phyloP scores from a whole-genome alignment of 2,888 invertebrate genomes.

The Sericinus montela region DNA sequence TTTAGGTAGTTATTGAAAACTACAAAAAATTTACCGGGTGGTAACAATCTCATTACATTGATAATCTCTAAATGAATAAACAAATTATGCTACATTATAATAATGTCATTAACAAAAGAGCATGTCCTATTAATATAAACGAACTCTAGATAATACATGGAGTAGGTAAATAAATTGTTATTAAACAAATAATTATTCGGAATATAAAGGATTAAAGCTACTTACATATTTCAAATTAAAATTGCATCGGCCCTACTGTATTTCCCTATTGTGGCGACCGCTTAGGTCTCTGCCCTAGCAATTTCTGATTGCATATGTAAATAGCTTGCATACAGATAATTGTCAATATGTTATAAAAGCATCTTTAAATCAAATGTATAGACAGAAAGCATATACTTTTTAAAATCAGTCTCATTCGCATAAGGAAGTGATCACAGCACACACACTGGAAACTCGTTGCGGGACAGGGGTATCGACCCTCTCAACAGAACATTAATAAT shows the following conservation, averaged over 20 bases:
- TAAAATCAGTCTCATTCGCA: constrained; percentile 80
- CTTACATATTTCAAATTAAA: background rate
- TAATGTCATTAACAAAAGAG: constrained; percentile 70
- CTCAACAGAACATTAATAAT: constrained; percentile 65
- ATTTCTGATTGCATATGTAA: constrained; percentile 15
- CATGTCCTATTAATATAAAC: constrained; percentile 60
- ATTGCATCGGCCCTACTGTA: constrained; percentile 9
- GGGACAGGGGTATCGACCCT: constrained; percentile 66
- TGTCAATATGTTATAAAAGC: constrained; percentile 40
- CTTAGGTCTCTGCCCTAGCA: constrained; percentile 1
- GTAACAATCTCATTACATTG: constrained; percentile 74
- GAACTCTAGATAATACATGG: constrained; percentile 49
- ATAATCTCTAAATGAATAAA: constrained; percentile 69
- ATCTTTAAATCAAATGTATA: constrained; percentile 54
- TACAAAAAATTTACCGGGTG: constrained; percentile 62
- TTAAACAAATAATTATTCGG: constrained; percentile 50
- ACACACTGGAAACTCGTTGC: constrained; percentile 76
- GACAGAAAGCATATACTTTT: constrained; percentile 67
- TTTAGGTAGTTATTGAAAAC: constrained; percentile 48
- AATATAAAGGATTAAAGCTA: constrained; percentile 39
- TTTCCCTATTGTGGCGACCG: constrained; percentile 20
- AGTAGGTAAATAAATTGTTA: constrained; percentile 35
- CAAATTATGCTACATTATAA: constrained; percentile 67
- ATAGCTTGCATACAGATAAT: constrained; percentile 21
- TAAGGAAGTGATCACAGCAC: constrained; percentile 79